A percentile compares a stretch with the other conserved stretches of the same genome.
These are phyloP conservation scores for Tetramorium bicarinatum DNA, from an alignment of 2,888 invertebrate species.

Conservation along the genomic window DNA sequence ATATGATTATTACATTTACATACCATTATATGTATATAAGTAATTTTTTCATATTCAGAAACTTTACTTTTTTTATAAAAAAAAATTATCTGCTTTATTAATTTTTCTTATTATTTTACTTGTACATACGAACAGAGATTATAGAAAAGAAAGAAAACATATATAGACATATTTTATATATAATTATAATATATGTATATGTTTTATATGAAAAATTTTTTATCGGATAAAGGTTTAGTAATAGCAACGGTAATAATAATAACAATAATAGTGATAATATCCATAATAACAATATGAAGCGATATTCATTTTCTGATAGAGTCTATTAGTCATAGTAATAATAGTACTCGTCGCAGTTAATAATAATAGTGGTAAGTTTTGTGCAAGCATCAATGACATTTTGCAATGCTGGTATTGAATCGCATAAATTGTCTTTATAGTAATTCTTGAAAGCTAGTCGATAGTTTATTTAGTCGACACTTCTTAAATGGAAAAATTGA, in stretches of 20 bases:
- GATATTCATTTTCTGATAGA: slow-evolving; percentile 8
- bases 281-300: slow-evolving; percentile 23
- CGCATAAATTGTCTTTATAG: neutral
- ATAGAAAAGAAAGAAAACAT: neutral
- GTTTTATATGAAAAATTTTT: neutral
- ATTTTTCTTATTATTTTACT: neutral
- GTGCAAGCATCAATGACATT: slow-evolving; percentile 27
- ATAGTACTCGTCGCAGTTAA: slow-evolving; percentile 20
- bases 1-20: too few relatives aligned
- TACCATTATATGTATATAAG: too few relatives aligned
- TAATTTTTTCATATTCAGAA: too few relatives aligned
- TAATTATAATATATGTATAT: neutral
- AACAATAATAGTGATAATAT: slow-evolving; percentile 22
- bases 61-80: neutral
- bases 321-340: slow-evolving; percentile 32
- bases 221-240: neutral
- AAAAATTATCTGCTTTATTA: neutral
- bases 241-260: neutral
- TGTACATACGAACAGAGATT: neutral
- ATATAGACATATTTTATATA: neutral
- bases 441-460: slow-evolving; percentile 21
- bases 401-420: slow-evolving; percentile 8
- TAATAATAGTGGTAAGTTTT: slow-evolving; percentile 12
- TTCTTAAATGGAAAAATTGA: slow-evolving; percentile 27
- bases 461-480: neutral